Percentiles rank a stretch among this genome's conserved stretches.
Conservation (phyloP, 2,888 invertebrate genomes). For the Heliconius hortense region DNA sequence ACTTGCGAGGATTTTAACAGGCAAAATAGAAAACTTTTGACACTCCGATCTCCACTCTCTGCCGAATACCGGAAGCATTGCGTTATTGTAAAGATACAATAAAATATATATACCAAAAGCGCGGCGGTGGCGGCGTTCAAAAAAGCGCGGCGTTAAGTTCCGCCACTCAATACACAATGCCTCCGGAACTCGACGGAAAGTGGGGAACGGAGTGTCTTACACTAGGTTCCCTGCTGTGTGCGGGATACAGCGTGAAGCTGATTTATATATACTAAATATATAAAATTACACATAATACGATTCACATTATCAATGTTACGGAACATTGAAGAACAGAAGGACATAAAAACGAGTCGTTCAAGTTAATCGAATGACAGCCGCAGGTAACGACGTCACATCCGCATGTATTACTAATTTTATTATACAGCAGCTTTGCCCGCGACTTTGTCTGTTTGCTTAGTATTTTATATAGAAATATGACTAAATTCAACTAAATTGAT, state of each 20-base stretch:
- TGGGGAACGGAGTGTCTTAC: no score
- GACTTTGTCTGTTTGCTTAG: background rate
- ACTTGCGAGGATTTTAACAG: no score
- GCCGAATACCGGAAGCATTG: no score
- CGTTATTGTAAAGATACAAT: background rate
- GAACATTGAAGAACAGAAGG: slow-evolving; percentile 9
- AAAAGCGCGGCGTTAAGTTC: no score
- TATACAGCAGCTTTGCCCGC: background rate
- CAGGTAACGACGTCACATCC: slow-evolving; percentile 52
- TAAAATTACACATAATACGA: background rate
- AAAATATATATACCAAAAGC: background rate
- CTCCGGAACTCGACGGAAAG: no score
- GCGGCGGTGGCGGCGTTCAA: no score
- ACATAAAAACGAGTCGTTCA: slow-evolving; percentile 49
- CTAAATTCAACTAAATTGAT: background rate
- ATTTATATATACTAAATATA: background rate
- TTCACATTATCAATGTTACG: slow-evolving; percentile 15
- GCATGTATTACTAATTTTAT: slow-evolving; percentile 31
- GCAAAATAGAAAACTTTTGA: no score
- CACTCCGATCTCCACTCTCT: no score
- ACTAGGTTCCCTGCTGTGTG: no score
- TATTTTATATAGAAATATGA: background rate
- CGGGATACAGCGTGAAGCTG: no score
- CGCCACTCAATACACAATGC: no score
- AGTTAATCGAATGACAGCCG: slow-evolving; percentile 55